Evolutionary conservation across 2,888 invertebrate genomes (phyloP).

Genomic region (Silvanus unidentatus): DNA sequence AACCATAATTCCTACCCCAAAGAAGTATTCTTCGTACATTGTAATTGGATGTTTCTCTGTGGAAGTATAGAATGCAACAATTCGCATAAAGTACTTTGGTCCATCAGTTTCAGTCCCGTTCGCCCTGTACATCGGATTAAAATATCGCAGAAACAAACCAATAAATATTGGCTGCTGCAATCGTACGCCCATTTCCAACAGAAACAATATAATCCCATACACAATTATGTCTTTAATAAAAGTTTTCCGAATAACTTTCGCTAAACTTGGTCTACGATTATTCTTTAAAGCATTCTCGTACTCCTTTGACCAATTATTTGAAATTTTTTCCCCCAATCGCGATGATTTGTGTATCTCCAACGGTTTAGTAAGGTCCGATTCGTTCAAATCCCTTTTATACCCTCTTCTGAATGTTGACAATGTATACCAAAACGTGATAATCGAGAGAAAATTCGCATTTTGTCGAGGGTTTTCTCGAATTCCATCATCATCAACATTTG

Average conservation of each 20-base stretch:
- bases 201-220: constrained; percentile 52
- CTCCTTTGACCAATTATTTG: constrained; percentile 58
- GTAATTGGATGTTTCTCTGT: constrained; percentile 25
- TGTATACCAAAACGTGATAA: constrained; percentile 36
- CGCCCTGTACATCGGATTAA: constrained; percentile 36
- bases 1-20: constrained; percentile 52
- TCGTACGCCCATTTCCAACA: constrained; percentile 49
- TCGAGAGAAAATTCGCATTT: constrained; percentile 35
- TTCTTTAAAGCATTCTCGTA: constrained; percentile 42
- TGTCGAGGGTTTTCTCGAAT: constrained; percentile 26
- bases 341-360: constrained; percentile 57
- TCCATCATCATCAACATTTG: too few relatives aligned
- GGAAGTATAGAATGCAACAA: not conserved
- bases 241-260: constrained; percentile 52
- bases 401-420: constrained; percentile 35
- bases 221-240: constrained; percentile 54
- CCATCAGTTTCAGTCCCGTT: constrained; percentile 10
- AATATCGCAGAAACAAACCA: constrained; percentile 50
- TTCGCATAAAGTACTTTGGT: constrained; percentile 34
- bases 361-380: constrained; percentile 60
- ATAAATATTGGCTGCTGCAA: constrained; percentile 51
- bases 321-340: constrained; percentile 54
- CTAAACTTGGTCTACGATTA: constrained; percentile 54
- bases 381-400: constrained; percentile 32
- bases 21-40: constrained; percentile 51